Evolutionary conservation across 2,113 vertebrate genomes (phyloP), one percentile per base, ranked within the genome.

Genomic region (Erinaceus europaeus): DNA sequence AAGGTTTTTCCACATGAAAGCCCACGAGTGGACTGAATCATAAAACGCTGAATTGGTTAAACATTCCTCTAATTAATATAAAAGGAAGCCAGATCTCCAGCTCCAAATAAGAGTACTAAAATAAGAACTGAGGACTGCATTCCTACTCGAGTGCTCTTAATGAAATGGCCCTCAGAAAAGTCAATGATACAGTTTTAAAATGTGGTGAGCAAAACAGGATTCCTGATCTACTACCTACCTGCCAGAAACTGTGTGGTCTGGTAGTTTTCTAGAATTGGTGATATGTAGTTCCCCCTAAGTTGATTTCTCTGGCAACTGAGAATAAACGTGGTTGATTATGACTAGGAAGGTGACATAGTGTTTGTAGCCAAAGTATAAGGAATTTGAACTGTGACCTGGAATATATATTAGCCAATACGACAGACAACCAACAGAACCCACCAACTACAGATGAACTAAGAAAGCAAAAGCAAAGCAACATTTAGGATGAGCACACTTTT

Each of bases 341-440:
- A 15, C 12, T 20, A 67, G 64, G 38, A 23, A 80, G 32, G 40
- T 20, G 25, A 55, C 14, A 61, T 62, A 69, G 55, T 20, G 52
- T n/a, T 40, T 29, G 21, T 0, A 72, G 65, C 38, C 48, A 71
- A 81, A 42, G 38, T 14, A 36, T 15, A 71, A 77, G 55, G 64
- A 88, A 48, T 0, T 72, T 55, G 82, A 78, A 94, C 67, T 59
- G 29, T 48, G 42, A 52, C 42, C 44, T 29, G 46, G 55, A 40
- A 74, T 82, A 73, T 50, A 10, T 48, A 68, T 27, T 42, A 82
- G 71, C 34, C 34, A 74, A 1, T 18, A 42, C 65, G 78, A 50
- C 17, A 84, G n/a, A n/a, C 74, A 89, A 71, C 55, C 27, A 84
- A 85, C 40, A 62, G 62, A 87, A 93, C 67, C 71, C 46, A 87